Evolutionary conservation across 2,113 vertebrate genomes (phyloP).

Genomic region (Dipodomys spectabilis): DNA sequence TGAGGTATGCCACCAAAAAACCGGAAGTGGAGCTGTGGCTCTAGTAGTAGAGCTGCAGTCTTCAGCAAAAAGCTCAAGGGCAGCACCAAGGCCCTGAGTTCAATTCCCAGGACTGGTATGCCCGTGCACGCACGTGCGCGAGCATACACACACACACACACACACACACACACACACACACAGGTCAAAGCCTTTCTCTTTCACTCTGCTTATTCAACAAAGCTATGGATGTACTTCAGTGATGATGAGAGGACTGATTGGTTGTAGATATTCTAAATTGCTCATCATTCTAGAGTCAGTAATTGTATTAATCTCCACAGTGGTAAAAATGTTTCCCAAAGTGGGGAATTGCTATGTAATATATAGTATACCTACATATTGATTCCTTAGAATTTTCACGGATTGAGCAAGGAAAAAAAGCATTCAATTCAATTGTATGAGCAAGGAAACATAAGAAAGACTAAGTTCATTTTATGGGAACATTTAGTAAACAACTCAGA

Average conservation of each 20-base stretch:
- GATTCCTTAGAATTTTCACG: not conserved
- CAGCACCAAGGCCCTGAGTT: too few species aligned
- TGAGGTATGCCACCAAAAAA: not conserved
- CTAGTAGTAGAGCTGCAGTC: too few species aligned
- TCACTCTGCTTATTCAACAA: constrained; percentile 23
- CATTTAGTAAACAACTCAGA: not conserved
- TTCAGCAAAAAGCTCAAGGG: too few species aligned
- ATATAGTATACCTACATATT: not conserved
- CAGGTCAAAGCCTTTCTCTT: not conserved
- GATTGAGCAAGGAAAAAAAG: not conserved
- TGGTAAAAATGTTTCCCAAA: not conserved
- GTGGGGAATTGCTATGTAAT: not conserved
- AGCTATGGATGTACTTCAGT: not conserved
- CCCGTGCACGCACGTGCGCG: fast-evolving
- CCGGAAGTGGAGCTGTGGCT: too few species aligned
- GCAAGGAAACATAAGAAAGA: not conserved
- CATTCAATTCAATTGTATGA: not conserved
- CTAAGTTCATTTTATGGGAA: not conserved
- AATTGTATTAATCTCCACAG: not conserved
- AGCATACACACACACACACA: too few species aligned
- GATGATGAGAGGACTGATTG: not conserved
- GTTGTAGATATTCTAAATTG: not conserved
- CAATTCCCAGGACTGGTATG: too few species aligned
- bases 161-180: too few species aligned
- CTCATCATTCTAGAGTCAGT: constrained; percentile 9